Evolutionary conservation across 2,113 vertebrate genomes (phyloP).

Genomic region (Chlorodrepanis virens): DNA sequence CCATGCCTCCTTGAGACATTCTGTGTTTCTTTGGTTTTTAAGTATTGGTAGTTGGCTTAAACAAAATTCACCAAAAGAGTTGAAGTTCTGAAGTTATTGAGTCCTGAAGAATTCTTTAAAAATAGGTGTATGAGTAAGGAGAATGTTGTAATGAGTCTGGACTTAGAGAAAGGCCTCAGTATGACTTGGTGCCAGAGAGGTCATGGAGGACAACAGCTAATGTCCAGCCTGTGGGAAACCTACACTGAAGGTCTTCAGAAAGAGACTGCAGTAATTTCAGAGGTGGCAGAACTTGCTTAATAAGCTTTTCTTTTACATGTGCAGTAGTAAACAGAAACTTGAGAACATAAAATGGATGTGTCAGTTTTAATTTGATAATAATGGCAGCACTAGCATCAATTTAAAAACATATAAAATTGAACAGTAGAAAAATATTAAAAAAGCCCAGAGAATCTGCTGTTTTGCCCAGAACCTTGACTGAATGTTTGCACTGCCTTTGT

Average conservation of each 20-base stretch:
- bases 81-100: not conserved
- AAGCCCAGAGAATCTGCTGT: not conserved
- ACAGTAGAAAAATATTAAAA: not conserved
- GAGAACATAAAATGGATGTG: not conserved
- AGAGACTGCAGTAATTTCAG: not conserved
- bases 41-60: not conserved
- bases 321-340: not conserved
- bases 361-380: not conserved
- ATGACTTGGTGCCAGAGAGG: not conserved
- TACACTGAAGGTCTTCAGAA: not conserved
- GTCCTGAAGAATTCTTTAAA: not conserved
- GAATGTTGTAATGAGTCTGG: not conserved
- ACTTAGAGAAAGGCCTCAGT: not conserved
- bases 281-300: not conserved
- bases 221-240: not conserved
- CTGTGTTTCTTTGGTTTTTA: fast-evolving
- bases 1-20: not conserved
- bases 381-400: not conserved
- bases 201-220: not conserved
- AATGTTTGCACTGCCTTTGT: not conserved
- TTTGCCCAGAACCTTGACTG: not conserved
- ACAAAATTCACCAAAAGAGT: not conserved
- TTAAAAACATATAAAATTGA: not conserved
- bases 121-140: not conserved
- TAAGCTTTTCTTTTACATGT: not conserved